A percentile compares a stretch with the other conserved stretches of the same genome.
phyloP scores from a whole-genome alignment of 2,888 invertebrate genomes.

The Poecilobothrus nobilitatus region DNA sequence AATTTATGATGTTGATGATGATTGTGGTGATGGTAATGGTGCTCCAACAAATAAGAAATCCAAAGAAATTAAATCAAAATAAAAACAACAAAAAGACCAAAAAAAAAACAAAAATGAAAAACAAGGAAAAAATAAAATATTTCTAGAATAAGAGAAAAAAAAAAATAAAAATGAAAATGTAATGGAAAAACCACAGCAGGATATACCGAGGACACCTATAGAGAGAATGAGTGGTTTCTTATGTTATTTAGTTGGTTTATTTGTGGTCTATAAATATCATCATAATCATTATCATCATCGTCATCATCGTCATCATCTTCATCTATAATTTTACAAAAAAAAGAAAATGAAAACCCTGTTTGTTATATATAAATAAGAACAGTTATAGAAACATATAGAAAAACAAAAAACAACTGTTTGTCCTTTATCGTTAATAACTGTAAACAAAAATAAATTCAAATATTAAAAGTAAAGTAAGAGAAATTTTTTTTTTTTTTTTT shows the following conservation, averaged over 20 bases:
- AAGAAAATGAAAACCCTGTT: too few relatives aligned
- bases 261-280: neutral
- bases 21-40: too few relatives aligned
- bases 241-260: slow-evolving; percentile 7
- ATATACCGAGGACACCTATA: slow-evolving; percentile 15
- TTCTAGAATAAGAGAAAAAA: neutral
- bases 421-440: neutral
- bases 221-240: slow-evolving; percentile 14
- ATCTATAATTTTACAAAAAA: too few relatives aligned
- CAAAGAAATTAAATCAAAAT: neutral
- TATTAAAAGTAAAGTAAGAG: too few relatives aligned
- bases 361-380: neutral
- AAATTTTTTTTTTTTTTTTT: too few relatives aligned
- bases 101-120: neutral
- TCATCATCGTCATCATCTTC: too few relatives aligned
- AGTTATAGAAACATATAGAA: neutral
- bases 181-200: slow-evolving; percentile 17
- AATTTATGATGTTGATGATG: neutral
- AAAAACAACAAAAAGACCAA: neutral
- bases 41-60: neutral
- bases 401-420: neutral
- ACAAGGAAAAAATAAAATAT: neutral
- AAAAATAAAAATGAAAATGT: neutral
- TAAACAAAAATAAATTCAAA: too few relatives aligned
- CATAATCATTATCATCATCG: too few relatives aligned